Conservation (phyloP, 2,888 invertebrate genomes). For the Alsophila aescularia region DNA sequence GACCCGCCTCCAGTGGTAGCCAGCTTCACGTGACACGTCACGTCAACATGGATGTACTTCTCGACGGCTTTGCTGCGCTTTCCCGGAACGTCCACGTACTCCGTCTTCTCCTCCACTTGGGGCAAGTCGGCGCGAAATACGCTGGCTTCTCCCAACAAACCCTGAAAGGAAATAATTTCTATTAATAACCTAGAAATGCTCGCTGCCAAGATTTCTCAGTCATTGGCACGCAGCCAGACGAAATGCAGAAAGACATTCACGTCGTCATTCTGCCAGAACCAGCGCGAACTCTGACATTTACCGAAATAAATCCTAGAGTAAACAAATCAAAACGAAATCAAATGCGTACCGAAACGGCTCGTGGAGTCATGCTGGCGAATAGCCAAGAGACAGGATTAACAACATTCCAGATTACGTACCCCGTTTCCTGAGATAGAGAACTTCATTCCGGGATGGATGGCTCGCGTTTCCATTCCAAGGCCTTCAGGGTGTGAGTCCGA, state of each 20-base stretch:
- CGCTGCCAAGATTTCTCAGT: constrained; percentile 41
- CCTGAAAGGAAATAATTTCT: constrained; percentile 57
- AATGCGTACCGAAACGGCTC: constrained; percentile 21
- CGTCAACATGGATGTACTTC: constrained; percentile 88
- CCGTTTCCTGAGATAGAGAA: constrained; percentile 86
- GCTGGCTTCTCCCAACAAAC: constrained; percentile 85
- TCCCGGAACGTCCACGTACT: constrained; percentile 82
- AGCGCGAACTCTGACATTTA: constrained; percentile 47
- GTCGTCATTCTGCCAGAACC: constrained; percentile 54
- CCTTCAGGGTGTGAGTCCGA: constrained; percentile 91
- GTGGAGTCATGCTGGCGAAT: constrained; percentile 15
- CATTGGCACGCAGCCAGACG: constrained; percentile 53
- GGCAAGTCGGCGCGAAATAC: constrained; percentile 88
- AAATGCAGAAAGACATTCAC: constrained; percentile 46
- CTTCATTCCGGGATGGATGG: constrained; percentile 87
- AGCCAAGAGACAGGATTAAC: constrained; percentile 3
- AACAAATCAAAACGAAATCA: constrained; percentile 43
- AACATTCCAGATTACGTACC: constrained; percentile 56
- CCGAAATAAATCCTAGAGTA: constrained; percentile 42
- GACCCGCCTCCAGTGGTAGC: constrained; percentile 84
- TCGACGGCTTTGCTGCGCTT: constrained; percentile 79
- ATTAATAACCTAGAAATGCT: constrained; percentile 40
- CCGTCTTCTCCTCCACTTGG: constrained; percentile 87
- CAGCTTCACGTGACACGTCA: constrained; percentile 87
- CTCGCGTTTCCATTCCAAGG: constrained; percentile 87